A percentile compares a stretch with the other conserved stretches of the same genome.
Conservation (phyloP, 2,113 vertebrate genomes). For the Sceloporus undulatus region DNA sequence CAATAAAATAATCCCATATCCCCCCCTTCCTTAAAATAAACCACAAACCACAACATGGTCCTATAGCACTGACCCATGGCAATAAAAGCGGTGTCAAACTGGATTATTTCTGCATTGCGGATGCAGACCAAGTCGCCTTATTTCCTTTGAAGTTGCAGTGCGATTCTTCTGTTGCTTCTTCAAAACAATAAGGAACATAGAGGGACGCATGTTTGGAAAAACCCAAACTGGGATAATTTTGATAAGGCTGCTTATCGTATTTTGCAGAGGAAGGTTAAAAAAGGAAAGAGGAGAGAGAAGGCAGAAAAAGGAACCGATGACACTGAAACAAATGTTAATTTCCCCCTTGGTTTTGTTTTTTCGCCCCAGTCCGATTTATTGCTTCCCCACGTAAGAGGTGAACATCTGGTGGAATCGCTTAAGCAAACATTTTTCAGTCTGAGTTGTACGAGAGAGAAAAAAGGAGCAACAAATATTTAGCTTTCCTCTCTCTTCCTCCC, state of each 20-base stretch:
- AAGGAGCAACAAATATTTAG: constrained; percentile 61
- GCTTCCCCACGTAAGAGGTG: constrained; percentile 75
- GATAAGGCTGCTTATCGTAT: background rate
- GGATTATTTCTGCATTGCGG: too few relatives aligned
- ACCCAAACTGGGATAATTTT: too few relatives aligned
- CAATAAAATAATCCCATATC: too few relatives aligned
- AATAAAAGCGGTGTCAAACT: too few relatives aligned
- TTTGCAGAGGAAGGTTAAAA: background rate
- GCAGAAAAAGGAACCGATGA: constrained; percentile 50
- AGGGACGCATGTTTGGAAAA: too few relatives aligned
- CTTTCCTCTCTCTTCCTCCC: background rate
- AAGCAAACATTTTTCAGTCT: constrained; percentile 73
- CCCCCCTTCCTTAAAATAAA: too few relatives aligned
- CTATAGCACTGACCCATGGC: too few relatives aligned
- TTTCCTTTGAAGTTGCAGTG: too few relatives aligned
- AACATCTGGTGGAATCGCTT: constrained; percentile 82
- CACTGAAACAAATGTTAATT: constrained; percentile 77
- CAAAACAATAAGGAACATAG: too few relatives aligned
- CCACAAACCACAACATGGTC: too few relatives aligned
- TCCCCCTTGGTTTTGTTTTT: constrained; percentile 43
- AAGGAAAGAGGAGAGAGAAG: constrained; percentile 3
- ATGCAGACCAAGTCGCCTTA: too few relatives aligned
- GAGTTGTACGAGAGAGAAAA: constrained; percentile 76
- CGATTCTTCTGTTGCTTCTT: too few relatives aligned
- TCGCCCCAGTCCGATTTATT: constrained; percentile 47